Evolutionary conservation across 2,113 vertebrate genomes (phyloP).

Genomic region (Hoplias malabaricus): DNA sequence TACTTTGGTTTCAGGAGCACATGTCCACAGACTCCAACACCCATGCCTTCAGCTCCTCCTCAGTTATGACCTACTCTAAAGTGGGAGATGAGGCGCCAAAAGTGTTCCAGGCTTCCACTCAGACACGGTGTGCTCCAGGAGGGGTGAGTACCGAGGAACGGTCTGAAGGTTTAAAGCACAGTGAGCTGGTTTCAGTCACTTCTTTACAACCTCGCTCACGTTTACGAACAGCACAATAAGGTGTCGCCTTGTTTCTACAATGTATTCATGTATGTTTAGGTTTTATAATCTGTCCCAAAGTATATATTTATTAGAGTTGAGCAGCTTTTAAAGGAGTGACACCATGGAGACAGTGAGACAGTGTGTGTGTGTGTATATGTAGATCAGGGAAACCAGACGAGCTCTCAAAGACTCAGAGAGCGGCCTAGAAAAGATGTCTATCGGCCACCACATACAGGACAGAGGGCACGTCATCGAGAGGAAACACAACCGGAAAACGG

Average conservation of each 20-base stretch:
- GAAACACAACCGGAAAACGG: slow-evolving; percentile 85
- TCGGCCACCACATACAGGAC: slow-evolving; percentile 92
- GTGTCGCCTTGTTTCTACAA: too few species aligned
- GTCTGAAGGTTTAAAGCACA: not conserved
- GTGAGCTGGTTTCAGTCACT: too few species aligned
- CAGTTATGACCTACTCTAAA: slow-evolving; percentile 90
- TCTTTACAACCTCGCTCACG: too few species aligned
- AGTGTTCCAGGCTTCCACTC: slow-evolving; percentile 85
- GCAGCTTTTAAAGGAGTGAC: not conserved
- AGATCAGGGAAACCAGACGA: slow-evolving; percentile 88
- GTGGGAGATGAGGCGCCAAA: slow-evolving; percentile 86
- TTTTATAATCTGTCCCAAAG: too few species aligned
- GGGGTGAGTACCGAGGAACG: slow-evolving; percentile 78
- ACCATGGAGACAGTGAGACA: not conserved
- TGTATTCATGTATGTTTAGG: too few species aligned
- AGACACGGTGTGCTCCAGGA: slow-evolving; percentile 84
- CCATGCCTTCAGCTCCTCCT: slow-evolving; percentile 90
- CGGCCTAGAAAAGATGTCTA: slow-evolving; percentile 86
- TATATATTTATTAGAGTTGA: not conserved
- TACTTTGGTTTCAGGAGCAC: slow-evolving; percentile 73
- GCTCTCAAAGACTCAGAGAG: slow-evolving; percentile 89
- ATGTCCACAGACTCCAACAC: slow-evolving; percentile 70
- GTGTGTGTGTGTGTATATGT: not conserved
- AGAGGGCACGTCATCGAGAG: slow-evolving; percentile 85
- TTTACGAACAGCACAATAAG: too few species aligned